Evolutionary conservation across 2,888 invertebrate species (phyloP).

Genomic region (Blera fallax): DNA sequence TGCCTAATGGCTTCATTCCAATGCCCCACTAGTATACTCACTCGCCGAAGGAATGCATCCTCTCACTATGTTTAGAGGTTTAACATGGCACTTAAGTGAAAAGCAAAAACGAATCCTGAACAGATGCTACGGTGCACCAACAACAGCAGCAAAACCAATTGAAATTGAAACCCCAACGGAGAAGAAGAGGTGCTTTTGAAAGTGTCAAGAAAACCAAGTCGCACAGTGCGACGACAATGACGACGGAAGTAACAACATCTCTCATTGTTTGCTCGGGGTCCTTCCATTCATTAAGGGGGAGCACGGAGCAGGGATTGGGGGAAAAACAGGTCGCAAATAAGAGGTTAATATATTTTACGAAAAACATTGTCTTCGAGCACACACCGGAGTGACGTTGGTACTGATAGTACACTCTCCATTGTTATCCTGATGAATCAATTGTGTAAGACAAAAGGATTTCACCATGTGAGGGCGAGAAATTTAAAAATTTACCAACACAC

Average conservation of each 20-base stretch:
- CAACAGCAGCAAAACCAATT: conserved; percentile 60
- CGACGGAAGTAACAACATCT: conserved; percentile 65
- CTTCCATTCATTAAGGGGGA: conserved; percentile 53
- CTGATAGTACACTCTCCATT: conserved; percentile 51
- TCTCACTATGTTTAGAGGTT: conserved; percentile 61
- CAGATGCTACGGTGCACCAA: conserved; percentile 67
- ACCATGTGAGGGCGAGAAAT: conserved; percentile 9
- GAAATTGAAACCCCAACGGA: conserved; percentile 68
- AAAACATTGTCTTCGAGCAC: conserved; percentile 26
- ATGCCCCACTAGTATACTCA: conserved; percentile 26
- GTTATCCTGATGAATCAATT: conserved; percentile 72
- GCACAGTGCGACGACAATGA: conserved; percentile 20
- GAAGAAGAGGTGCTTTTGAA: neutral
- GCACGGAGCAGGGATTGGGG: conserved; percentile 8
- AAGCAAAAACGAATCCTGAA: conserved; percentile 65
- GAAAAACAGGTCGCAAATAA: conserved; percentile 51
- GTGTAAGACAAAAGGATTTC: conserved; percentile 68
- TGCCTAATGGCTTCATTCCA: conserved; percentile 68
- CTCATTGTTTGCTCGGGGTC: conserved; percentile 42
- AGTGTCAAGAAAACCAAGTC: conserved; percentile 23
- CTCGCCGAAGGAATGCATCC: conserved; percentile 21
- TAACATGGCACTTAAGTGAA: conserved; percentile 72
- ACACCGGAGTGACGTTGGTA: neutral
- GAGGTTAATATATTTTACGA: conserved; percentile 65
- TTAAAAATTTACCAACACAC: conserved; percentile 36